These are phyloP conservation scores for Therioaphis trifolii DNA, from an alignment of 2,888 invertebrate genomes.

Conservation along the genomic window DNA sequence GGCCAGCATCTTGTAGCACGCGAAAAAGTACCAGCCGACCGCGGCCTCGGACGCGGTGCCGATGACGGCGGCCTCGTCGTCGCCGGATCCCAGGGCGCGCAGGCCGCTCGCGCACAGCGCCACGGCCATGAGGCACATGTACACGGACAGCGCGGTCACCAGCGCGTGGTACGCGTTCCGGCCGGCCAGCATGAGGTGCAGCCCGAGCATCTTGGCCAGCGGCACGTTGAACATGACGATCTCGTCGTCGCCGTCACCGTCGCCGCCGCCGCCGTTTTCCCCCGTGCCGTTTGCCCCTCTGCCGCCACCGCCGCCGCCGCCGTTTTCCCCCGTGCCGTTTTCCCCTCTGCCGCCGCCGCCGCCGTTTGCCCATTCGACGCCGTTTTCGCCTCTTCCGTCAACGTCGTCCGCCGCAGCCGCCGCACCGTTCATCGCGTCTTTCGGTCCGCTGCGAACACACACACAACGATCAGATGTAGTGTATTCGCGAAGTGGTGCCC, in stretches of 20 bases:
- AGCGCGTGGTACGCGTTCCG: slow-evolving; percentile 1
- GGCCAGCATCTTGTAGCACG: background rate
- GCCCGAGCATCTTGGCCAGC: background rate
- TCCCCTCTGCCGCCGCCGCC: too few relatives aligned
- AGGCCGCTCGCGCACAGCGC: background rate
- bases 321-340: too few relatives aligned
- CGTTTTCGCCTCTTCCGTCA: too few relatives aligned
- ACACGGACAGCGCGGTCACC: background rate
- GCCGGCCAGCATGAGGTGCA: background rate
- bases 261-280: too few relatives aligned
- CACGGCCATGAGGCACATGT: background rate
- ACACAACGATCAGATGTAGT: too few relatives aligned
- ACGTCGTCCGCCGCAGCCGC: too few relatives aligned
- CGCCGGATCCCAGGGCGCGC: background rate
- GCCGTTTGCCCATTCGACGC: too few relatives aligned
- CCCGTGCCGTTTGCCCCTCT: too few relatives aligned
- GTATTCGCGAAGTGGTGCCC: too few relatives aligned
- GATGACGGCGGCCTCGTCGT: background rate
- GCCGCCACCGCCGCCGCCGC: too few relatives aligned
- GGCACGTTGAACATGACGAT: background rate
- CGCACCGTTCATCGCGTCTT: too few relatives aligned
- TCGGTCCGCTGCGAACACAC: too few relatives aligned
- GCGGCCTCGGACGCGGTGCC: background rate
- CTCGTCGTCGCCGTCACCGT: background rate
- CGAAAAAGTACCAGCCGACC: background rate